Base-by-base conservation (phyloP, 2,113 vertebrate species). In the Oostethus manadensis region DNA sequence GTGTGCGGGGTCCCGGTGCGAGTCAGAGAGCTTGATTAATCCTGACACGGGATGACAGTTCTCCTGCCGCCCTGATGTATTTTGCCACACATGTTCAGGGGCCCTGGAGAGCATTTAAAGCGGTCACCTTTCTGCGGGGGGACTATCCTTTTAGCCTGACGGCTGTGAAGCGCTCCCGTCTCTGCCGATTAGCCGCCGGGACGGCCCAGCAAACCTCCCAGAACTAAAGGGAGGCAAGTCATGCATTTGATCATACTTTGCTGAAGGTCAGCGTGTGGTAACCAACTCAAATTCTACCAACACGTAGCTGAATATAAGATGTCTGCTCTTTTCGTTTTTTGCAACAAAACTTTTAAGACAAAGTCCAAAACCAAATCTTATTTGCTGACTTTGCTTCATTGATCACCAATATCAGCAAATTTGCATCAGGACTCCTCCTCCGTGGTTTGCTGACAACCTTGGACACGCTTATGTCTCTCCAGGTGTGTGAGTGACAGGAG, bases 81-180 rank as follows among this genome's bases (percentile, higher is more conserved):
- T 85, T 75, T 65, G 77, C 73, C 83, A 68, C 80, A 89, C 83
- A 85, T 87, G 86, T 88, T 84, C 78, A 74, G 73, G 60, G 71
- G 76, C 80, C 53, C 84, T 83, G 84, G 73, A 81, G 76, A 74
- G 70, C 74, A 74, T 76, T 88, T 85, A 80, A 83, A 76, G 61
- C 23, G 68, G 62, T 83, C 80, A 84, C 86, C 79, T 80, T 86
- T 82, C 79, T 62, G 62, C 72, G 53, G 74, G 64, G 79, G 78
- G 77, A 76, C 63, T 73, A 74, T 68, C 83, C 64, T 71, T 83
- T 80, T 58, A 84, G 68, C 60, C 73, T 73, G 56, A 67, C 62
- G 66, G 75, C 76, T 81, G 69, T 74, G 77, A 75, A 81, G 58
- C 62, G 20, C 72, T 21, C 73, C 67, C 72, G 83, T 82, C 77